Base-by-base conservation (phyloP, 2,113 vertebrate genomes). In the Ahaetulla prasina region DNA sequence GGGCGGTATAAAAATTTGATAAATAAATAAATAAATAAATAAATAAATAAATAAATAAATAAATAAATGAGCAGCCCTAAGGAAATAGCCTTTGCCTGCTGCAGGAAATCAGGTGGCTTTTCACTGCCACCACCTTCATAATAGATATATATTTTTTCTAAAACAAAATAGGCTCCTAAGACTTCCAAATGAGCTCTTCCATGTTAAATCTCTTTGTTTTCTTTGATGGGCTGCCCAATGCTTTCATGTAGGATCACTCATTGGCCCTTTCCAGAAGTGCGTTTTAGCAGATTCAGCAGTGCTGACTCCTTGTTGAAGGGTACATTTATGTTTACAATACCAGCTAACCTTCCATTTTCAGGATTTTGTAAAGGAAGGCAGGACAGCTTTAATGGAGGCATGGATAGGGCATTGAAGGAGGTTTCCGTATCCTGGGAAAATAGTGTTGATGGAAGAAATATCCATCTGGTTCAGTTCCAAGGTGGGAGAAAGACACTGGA, bases 311-410 rank as follows among this genome's bases (percentile, higher is more conserved):
- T n/a, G n/a, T n/a, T n/a, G n/a, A n/a, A n/a, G n/a, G n/a, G 25
- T 68, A n/a, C n/a, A 93, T 94, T 95, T 80, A 87, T 90, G 92
- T 8, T 95, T 92, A 85, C 30, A 92, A 90, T 95, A 96, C 95
- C 0, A 88, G 97, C 95, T 95, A 93, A 89, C 54, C 92, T 96
- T 96, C 92, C 88, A 90, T 95, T 96, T 68, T 68, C n/a, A 30
- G 30, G 60, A 27, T 68, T 68, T 68, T 68, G 4, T n/a, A 68
- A 68, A n/a, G 30, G 27, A 68, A n/a, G 12, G 11, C 12, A n/a
- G 60, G 30, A 68, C 5, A n/a, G 60, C 12, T 14, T 68, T 68
- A n/a, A 68, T 5, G 30, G n/a, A n/a, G 12, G 30, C 27, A 12
- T 14, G 11, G 60, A 30, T n/a, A 63, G 3, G 60, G 10, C 60